These are phyloP conservation scores for Gasteruption jaculator DNA, from an alignment of 2,888 invertebrate genomes.

Conservation along the genomic window DNA sequence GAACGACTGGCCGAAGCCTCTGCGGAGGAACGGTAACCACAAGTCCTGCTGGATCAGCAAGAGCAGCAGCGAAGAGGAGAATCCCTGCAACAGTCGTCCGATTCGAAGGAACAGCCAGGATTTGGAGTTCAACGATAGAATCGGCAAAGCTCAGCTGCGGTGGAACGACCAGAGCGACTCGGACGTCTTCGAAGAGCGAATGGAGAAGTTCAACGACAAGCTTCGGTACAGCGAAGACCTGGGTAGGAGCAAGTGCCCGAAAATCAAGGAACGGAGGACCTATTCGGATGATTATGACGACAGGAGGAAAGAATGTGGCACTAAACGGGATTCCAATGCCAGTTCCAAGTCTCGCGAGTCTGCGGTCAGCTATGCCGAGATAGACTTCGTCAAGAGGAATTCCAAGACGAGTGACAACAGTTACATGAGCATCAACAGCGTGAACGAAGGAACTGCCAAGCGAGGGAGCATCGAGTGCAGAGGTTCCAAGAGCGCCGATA, in stretches of 20 bases:
- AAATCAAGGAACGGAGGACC: constrained; percentile 30
- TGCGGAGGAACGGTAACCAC: constrained; percentile 18
- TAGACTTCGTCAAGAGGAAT: constrained; percentile 19
- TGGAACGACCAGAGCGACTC: constrained; percentile 6
- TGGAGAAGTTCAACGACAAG: constrained; percentile 28
- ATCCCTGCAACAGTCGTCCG: constrained; percentile 8
- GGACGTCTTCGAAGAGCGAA: constrained; percentile 25
- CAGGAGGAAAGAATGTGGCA: constrained; percentile 13
- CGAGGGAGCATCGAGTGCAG: constrained; percentile 31
- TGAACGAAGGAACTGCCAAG: constrained; percentile 19
- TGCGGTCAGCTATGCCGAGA: constrained; percentile 18
- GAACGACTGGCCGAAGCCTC: constrained; percentile 36
- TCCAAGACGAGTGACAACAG: constrained; percentile 25
- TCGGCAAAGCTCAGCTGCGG: constrained; percentile 9
- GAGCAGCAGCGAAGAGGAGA: constrained; percentile 34
- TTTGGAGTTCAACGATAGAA: constrained; percentile 36
- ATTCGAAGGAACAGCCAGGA: constrained; percentile 35
- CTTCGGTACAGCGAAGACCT: constrained; percentile 29
- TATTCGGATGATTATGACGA: constrained; percentile 39
- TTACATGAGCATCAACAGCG: constrained; percentile 24
- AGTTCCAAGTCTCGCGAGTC: constrained; percentile 18
- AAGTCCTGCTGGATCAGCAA: constrained; percentile 33
- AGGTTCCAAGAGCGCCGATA: constrained; percentile 22
- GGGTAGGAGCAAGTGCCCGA: constrained; percentile 15
- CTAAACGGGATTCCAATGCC: constrained; percentile 22